Percentiles rank a stretch among this genome's conserved stretches.
These are phyloP conservation scores for Alca torda DNA, from an alignment of 2,797 vertebrate species.

Conservation along the genomic window DNA sequence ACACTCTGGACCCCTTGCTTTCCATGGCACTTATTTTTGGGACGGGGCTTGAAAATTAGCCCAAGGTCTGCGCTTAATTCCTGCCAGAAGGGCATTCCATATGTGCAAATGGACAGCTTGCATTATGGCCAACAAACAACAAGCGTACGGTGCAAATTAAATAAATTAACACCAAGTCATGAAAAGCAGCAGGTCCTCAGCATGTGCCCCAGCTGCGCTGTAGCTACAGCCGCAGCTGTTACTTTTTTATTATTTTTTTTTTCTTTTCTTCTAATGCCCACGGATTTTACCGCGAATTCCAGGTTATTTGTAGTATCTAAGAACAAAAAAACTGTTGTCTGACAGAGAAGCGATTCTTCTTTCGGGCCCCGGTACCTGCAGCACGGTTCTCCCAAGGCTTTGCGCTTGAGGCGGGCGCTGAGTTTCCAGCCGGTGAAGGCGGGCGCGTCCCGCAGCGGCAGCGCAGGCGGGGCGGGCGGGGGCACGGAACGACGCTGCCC, in stretches of 20 bases:
- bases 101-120: not conserved
- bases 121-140: not conserved
- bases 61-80: not conserved
- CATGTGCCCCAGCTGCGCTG: not conserved
- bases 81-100: not conserved
- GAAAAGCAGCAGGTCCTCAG: slow-evolving; percentile 25
- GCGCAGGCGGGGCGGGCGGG: not conserved
- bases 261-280: not conserved
- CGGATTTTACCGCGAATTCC: not conserved
- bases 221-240: rapidly evolving
- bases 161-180: not conserved
- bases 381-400: not conserved
- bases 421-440: not conserved
- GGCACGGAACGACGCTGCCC: not conserved
- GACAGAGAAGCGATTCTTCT: not conserved
- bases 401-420: not conserved
- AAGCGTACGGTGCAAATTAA: not conserved
- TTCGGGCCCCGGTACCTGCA: not conserved
- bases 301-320: not conserved
- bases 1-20: not conserved
- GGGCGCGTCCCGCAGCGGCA: not conserved
- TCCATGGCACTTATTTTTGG: not conserved
- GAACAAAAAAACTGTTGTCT: not conserved
- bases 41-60: not conserved
- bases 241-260: not conserved